These are phyloP conservation scores for Labeo catla DNA, from an alignment of 2,113 vertebrate genomes.

Conservation along the genomic window DNA sequence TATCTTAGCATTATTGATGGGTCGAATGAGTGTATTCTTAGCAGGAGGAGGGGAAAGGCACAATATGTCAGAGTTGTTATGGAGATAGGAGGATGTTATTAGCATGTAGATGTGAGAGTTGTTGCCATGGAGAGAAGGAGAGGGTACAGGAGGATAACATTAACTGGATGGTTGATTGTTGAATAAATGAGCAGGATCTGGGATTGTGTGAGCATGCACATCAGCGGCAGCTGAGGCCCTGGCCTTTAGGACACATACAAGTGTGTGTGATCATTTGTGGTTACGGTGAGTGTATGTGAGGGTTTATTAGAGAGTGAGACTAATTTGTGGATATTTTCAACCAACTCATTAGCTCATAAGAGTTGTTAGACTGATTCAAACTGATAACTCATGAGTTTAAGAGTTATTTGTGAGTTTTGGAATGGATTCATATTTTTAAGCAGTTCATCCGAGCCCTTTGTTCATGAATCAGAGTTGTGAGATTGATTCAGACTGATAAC, in stretches of 20 bases:
- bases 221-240: conserved; percentile 64
- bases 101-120: conserved; percentile 52
- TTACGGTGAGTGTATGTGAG: not conserved
- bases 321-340: not conserved
- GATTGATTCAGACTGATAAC: not conserved
- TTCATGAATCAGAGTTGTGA: not conserved
- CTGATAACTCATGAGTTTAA: not conserved
- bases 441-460: not conserved
- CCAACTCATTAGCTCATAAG: not conserved
- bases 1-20: conserved; percentile 48
- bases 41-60: conserved; percentile 29
- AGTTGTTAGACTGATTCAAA: not conserved
- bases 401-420: not conserved
- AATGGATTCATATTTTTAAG: not conserved
- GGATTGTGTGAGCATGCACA: conserved; percentile 61
- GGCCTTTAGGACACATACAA: conserved; percentile 54
- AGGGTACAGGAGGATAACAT: conserved; percentile 15
- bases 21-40: conserved; percentile 40
- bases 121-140: conserved; percentile 34
- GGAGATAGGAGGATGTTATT: conserved; percentile 43
- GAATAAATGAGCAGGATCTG: conserved; percentile 57
- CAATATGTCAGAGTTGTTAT: conserved; percentile 50
- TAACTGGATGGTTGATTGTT: conserved; percentile 41
- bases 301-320: not conserved
- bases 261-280: not conserved